phyloP scores from a whole-genome alignment of 2,797 vertebrate genomes.

The Mionectes olivaceus region DNA sequence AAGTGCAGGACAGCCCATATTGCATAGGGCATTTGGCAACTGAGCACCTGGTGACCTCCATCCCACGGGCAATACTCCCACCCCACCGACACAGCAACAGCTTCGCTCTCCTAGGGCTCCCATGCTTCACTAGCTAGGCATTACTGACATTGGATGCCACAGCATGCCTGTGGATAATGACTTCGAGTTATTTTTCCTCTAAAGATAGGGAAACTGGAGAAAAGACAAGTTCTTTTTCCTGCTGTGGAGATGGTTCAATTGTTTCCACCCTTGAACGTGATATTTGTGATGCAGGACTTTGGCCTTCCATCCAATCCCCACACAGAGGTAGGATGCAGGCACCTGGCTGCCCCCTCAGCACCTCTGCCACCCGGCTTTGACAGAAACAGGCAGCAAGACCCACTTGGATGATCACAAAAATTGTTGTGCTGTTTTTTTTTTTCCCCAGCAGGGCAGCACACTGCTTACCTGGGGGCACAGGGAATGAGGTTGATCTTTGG shows the following conservation, averaged over 20 bases:
- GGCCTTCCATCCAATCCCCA: neutral
- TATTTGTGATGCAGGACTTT: neutral
- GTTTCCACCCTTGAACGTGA: neutral
- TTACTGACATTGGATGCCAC: neutral
- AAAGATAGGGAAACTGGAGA: neutral
- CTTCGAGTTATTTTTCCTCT: neutral
- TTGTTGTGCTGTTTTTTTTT: neutral
- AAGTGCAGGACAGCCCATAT: neutral
- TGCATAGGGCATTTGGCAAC: neutral
- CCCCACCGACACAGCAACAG: neutral
- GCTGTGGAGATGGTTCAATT: neutral
- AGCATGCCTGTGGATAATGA: neutral
- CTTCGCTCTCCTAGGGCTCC: neutral
- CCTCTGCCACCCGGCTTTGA: neutral
- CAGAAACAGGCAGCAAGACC: neutral
- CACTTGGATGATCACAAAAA: neutral
- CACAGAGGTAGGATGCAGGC: neutral
- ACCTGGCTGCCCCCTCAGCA: neutral
- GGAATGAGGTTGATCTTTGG: neutral
- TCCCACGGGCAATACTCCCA: neutral
- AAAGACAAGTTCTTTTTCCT: neutral
- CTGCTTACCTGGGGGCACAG: rapidly evolving
- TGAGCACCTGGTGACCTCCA: neutral
- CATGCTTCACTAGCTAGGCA: rapidly evolving
- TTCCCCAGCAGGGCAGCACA: neutral